Conservation (phyloP, 2,888 invertebrate species). For the Lepidocyrtinus sp. region DNA sequence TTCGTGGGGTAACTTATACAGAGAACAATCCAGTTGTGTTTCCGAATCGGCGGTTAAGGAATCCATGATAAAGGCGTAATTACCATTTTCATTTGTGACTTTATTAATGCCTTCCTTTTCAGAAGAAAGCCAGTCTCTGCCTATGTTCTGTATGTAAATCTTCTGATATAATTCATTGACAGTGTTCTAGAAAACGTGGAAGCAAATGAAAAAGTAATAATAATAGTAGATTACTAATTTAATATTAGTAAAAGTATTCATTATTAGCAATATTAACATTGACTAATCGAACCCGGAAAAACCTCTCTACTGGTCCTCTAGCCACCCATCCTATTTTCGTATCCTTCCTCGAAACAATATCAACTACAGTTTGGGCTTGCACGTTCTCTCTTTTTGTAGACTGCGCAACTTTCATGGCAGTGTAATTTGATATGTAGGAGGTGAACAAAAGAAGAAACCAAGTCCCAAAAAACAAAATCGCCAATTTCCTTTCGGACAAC, state of each 20-base stretch:
- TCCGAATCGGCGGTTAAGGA: conserved; percentile 24
- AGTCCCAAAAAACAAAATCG: not conserved
- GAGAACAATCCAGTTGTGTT: conserved; percentile 23
- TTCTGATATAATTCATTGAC: conserved; percentile 38
- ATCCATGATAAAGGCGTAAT: conserved; percentile 40
- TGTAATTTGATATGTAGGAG: conserved; percentile 34
- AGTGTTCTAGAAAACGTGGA: conserved; percentile 38
- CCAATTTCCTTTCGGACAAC: conserved; percentile 24
- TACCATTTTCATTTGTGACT: conserved; percentile 26
- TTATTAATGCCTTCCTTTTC: conserved; percentile 31
- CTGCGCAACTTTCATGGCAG: conserved; percentile 18
- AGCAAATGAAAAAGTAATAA: too few species aligned
- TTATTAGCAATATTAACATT: conserved; percentile 2
- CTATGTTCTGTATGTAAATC: conserved; percentile 31
- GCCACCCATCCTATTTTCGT: conserved; percentile 45
- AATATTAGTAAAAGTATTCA: too few species aligned
- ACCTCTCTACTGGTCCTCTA: conserved; percentile 45
- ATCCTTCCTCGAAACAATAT: conserved; percentile 33
- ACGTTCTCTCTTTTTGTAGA: not conserved
- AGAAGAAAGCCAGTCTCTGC: conserved; percentile 33
- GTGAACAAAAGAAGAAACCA: conserved; percentile 29
- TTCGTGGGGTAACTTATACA: conserved; percentile 39
- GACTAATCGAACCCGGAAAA: conserved; percentile 18
- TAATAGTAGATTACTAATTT: not conserved
- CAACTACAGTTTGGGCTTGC: conserved; percentile 17